These are phyloP conservation scores for Melitaea cinxia DNA, from an alignment of 1,140 invertebrate species.

Conservation along the genomic window DNA sequence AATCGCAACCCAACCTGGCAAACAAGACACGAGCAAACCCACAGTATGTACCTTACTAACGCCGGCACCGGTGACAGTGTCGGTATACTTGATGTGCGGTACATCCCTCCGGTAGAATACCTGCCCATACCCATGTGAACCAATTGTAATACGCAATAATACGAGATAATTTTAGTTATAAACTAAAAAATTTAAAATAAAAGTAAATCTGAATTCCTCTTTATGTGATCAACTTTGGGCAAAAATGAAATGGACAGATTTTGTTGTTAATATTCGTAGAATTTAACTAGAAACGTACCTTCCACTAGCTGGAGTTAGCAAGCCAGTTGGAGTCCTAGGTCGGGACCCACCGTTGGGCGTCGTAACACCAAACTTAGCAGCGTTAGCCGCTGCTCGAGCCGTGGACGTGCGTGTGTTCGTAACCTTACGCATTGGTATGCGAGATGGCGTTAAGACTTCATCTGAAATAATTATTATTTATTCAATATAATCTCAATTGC, in stretches of 20 bases:
- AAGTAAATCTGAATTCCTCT: no score
- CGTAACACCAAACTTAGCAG: slow-evolving; percentile 75
- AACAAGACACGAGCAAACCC: slow-evolving; percentile 60
- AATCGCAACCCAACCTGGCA: slow-evolving; percentile 47
- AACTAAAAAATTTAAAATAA: no score
- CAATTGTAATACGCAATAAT: slow-evolving; percentile 35
- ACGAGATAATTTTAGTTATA: no score
- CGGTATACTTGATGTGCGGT: slow-evolving; percentile 93
- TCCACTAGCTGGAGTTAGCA: slow-evolving; percentile 86
- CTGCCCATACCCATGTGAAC: slow-evolving; percentile 65
- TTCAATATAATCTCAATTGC: background rate
- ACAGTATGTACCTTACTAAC: slow-evolving; percentile 87
- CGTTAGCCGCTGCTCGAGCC: slow-evolving; percentile 80
- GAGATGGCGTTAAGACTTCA: slow-evolving; percentile 86
- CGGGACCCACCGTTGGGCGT: slow-evolving; percentile 83
- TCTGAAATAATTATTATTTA: slow-evolving; percentile 68
- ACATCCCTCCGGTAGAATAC: slow-evolving; percentile 85
- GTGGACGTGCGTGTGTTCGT: slow-evolving; percentile 80
- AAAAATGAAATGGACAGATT: no score
- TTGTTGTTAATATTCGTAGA: background rate
- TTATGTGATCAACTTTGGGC: no score
- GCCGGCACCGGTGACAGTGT: slow-evolving; percentile 88
- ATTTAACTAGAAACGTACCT: slow-evolving; percentile 78
- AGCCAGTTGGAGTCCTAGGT: slow-evolving; percentile 88
- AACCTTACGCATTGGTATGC: slow-evolving; percentile 87